phyloP scores from a whole-genome alignment of 2,113 vertebrate genomes.

The Phoenicopterus ruber region DNA sequence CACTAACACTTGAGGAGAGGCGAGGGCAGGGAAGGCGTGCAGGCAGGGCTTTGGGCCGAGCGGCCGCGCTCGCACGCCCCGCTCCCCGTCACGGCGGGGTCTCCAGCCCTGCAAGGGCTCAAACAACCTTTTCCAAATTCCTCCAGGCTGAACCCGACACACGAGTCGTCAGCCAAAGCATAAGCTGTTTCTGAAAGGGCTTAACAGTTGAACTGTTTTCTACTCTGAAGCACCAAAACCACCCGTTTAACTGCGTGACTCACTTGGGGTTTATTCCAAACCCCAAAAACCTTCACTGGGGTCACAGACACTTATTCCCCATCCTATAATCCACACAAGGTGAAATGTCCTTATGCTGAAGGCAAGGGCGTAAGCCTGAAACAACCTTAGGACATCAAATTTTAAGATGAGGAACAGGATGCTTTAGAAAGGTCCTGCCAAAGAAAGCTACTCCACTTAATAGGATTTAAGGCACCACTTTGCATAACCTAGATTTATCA shows the following conservation, averaged over 20 bases:
- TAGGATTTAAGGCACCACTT: neutral
- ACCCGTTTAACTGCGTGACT: neutral
- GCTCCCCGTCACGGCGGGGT: too few species aligned
- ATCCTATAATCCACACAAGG: neutral
- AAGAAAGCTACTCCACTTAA: neutral
- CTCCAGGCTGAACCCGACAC: neutral
- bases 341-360: neutral
- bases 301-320: neutral
- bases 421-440: neutral
- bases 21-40: accelerated
- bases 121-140: neutral
- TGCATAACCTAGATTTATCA: neutral
- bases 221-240: neutral
- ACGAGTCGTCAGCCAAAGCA: neutral
- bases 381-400: neutral
- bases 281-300: neutral
- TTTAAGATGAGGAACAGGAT: neutral
- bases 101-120: neutral
- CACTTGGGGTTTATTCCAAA: neutral
- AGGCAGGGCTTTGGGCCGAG: neutral
- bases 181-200: neutral
- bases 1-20: neutral
- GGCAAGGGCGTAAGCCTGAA: neutral
- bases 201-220: neutral
- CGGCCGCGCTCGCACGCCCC: accelerated